Evolutionary conservation across 2,797 vertebrate species (phyloP).

Genomic region (Kryptolebias ocellatus): DNA sequence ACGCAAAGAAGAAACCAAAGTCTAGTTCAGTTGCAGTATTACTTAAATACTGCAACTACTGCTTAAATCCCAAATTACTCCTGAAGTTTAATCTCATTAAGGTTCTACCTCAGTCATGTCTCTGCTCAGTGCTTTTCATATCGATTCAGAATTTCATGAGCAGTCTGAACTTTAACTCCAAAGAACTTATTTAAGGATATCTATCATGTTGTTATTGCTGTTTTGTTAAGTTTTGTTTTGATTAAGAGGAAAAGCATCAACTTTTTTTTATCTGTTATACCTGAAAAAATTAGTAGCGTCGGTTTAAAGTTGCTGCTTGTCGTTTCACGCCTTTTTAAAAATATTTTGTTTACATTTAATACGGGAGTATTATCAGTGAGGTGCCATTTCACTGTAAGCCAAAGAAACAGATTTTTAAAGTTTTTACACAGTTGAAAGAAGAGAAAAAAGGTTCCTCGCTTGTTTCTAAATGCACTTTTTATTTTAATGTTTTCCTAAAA

Average conservation of each 20-base stretch:
- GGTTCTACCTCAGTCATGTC: slow-evolving; percentile 63
- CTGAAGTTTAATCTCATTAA: slow-evolving; percentile 32
- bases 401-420: slow-evolving; percentile 18
- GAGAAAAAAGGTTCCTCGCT: background rate
- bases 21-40: slow-evolving; percentile 34
- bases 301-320: background rate
- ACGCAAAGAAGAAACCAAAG: slow-evolving; percentile 22
- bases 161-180: background rate
- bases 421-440: background rate
- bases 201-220: background rate
- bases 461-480: slow-evolving; percentile 3
- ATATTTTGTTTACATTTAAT: slow-evolving; percentile 16
- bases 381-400: slow-evolving; percentile 19
- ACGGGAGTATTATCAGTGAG: background rate
- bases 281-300: background rate
- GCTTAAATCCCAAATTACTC: background rate
- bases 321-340: background rate
- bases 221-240: background rate
- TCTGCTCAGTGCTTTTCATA: too few species aligned
- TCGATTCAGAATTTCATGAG: slow-evolving; percentile 41
- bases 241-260: background rate
- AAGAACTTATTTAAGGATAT: background rate
- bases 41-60: slow-evolving; percentile 1
- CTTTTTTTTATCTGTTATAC: background rate
- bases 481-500: slow-evolving; percentile 4